Base-by-base conservation (phyloP, 2,113 vertebrate species). In the Rynchops niger region DNA sequence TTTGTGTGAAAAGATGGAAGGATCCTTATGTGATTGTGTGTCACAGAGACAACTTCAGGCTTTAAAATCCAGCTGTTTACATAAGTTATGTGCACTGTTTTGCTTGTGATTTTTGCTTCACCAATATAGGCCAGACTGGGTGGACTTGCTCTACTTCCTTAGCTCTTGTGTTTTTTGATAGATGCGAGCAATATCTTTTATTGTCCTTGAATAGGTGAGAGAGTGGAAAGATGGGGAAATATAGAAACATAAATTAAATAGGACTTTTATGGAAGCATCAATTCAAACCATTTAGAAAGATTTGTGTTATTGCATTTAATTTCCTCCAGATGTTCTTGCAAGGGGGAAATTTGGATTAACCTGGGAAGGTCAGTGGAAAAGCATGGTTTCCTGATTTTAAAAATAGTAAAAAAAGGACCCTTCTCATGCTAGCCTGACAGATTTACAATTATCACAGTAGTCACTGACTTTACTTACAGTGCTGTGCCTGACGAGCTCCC, bases 251-350 rank as follows among this genome's bases (percentile, higher is more conserved):
- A 92, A 90, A 94, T 90, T 55, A 93, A 92, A 73, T 52, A 49
- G 15, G 83, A 77, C 66, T 85, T 96, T 87, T 89, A 93, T 90
- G 65, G 70, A 95, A 93, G n/a, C 42, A 71, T 65, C 61, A 77
- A 12, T 62, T 87, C 38, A 85, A 91, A 23, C 29, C 11, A 38
- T 82, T 91, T 62, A 82, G 43, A 65, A 90, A 79, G 49, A 91
- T 93, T 92, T 95, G 79, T 83, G 77, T 91, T 93, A 77, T 13
- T 94, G 56, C 36, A 40, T 87, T 91, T 94, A 91, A 93, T 96
- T 94, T 95, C 36, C 73, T 93, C 86, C 93, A 96, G 88, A 93
- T 93, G 88, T 93, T 95, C 65, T 92, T 87, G 53, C 66, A 70
- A 77, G 89, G 32, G 14, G 22, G 12, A 18, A 65, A 79, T 94